Base-by-base conservation (phyloP, 2,888 invertebrate species). In the Phengaris alcon region DNA sequence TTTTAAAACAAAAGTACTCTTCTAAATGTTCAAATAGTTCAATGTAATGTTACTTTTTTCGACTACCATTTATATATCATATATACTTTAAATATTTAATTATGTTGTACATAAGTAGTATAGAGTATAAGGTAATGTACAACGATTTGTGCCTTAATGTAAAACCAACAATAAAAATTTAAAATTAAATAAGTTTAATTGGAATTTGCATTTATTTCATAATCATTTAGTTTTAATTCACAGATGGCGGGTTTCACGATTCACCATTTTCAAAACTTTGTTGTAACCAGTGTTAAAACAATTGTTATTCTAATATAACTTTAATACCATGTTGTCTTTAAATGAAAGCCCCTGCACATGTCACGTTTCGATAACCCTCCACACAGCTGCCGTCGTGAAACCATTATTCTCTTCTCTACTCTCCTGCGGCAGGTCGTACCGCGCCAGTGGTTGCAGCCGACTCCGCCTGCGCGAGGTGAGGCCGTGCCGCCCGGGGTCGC, bases 401-500 rank as follows among this genome's bases (percentile, higher is more conserved):
- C 95, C 95, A 77, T 92, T 83, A 84, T 95, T 95, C 82, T 95
- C 94, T 12, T 90, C 83, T 59, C 92, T 90, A 64, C 86, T 88
- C 76, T 91, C 90, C 22, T 85, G 81, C 0, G 92, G 88, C 9
- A 95, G 81, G 6, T 82, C 79, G 81, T 95, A 95, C 12, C 84
- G 88, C 0, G 90, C 88, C 1, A 94, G 76, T 0, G 87, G 82
- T 0, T 81, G 81, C 84, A 95, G 86, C 55, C 85, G 84, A 13
- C 83, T 80, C 2, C 86, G 85, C 64, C 91, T 84, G 69, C 82
- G 82, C 0, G 82, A 82, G 0, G 93, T 94, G 75, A 95, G 81
- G 0, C 93, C 94, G 82, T 95, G 95, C 51, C 95, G 86, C 0
- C 95, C 95, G 0, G 95, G 95, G 82, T 95, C 95, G 0, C 95